Conservation (phyloP, 2,888 invertebrate genomes). For the Ichneumoninae sp. region DNA sequence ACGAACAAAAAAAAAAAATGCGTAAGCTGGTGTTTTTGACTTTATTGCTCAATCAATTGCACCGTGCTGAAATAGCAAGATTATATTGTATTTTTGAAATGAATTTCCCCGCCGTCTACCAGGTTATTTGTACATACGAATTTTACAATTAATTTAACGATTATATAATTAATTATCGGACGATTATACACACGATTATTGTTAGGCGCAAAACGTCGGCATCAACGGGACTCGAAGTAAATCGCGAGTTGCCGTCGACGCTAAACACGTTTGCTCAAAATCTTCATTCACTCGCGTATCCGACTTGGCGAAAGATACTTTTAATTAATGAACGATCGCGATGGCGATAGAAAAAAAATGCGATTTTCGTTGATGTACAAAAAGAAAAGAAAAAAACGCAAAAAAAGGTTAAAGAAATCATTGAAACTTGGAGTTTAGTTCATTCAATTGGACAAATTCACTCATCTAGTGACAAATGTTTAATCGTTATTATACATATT, state of each 20-base stretch:
- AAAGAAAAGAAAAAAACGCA: not conserved
- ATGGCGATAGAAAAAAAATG: constrained; percentile 6
- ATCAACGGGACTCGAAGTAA: not conserved
- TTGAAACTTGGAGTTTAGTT: constrained; percentile 36
- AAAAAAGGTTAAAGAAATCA: constrained; percentile 5
- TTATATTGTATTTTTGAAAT: constrained; percentile 57
- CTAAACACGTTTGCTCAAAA: constrained; percentile 33
- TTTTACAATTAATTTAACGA: constrained; percentile 45
- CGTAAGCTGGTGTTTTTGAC: constrained; percentile 31
- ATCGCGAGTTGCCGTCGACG: not conserved
- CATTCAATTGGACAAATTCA: constrained; percentile 31
- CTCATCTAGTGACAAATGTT: constrained; percentile 24
- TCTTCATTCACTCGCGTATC: constrained; percentile 15
- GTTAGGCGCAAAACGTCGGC: constrained; percentile 10
- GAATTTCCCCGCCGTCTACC: constrained; percentile 38
- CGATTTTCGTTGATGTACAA: constrained; percentile 30
- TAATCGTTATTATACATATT: constrained; percentile 23
- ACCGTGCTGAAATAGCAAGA: constrained; percentile 48
- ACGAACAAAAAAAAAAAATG: not conserved
- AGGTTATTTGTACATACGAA: constrained; percentile 60
- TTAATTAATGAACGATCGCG: not conserved
- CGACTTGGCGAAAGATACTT: constrained; percentile 1
- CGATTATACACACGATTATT: constrained; percentile 36
- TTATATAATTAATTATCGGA: constrained; percentile 18
- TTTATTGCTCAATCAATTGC: constrained; percentile 60